phyloP scores from a whole-genome alignment of 2,797 vertebrate genomes.

The Propithecus deckenii region DNA sequence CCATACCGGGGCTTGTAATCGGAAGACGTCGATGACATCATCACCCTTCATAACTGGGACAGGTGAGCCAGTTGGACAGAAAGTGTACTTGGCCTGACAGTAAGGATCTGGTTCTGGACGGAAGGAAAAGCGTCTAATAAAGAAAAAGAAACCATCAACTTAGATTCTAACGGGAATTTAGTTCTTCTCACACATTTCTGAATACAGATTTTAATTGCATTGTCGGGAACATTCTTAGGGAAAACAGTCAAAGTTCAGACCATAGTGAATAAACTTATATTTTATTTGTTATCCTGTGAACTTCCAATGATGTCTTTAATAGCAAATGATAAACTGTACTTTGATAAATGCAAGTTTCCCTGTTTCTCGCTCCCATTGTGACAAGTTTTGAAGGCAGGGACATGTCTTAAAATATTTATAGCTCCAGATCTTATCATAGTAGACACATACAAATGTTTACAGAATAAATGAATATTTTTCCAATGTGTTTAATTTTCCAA shows the following conservation, averaged over 20 bases:
- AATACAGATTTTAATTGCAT: constrained; percentile 26
- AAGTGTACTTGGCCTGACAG: constrained; percentile 94
- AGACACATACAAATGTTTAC: not conserved
- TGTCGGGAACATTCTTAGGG: not conserved
- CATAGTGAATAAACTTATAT: not conserved
- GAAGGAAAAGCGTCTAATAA: constrained; percentile 90
- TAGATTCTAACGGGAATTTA: constrained; percentile 4
- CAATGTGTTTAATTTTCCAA: not conserved
- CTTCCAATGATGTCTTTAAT: not conserved
- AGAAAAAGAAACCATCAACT: constrained; percentile 60
- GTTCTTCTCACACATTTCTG: not conserved
- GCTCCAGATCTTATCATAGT: not conserved
- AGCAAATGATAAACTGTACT: not conserved
- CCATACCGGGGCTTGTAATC: constrained; percentile 97
- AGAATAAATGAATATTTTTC: not conserved
- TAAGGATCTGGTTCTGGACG: constrained; percentile 93
- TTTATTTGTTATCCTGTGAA: constrained; percentile 1
- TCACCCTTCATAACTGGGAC: constrained; percentile 90
- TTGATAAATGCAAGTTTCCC: not conserved
- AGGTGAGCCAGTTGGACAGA: constrained; percentile 94
- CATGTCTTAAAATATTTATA: not conserved
- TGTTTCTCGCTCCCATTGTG: not conserved
- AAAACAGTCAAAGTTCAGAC: not conserved
- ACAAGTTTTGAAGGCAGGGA: not conserved
- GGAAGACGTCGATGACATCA: constrained; percentile 93